Base-by-base conservation (phyloP, 2,113 vertebrate species). In the Loxodonta africana region DNA sequence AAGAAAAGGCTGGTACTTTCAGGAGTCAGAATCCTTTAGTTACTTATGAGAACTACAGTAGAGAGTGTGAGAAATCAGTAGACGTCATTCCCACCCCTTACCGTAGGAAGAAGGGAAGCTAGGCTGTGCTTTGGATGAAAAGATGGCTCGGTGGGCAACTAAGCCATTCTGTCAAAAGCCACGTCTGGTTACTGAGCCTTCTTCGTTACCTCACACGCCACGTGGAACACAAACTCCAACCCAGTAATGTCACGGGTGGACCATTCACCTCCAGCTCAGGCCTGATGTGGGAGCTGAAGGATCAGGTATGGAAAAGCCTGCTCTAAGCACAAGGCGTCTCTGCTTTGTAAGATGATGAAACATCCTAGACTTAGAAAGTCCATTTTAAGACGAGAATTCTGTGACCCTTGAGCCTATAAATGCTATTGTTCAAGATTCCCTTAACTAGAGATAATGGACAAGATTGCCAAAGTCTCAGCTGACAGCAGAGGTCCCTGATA, bases 201-300 rank as follows among this genome's bases (percentile, higher is more conserved):
- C 21, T 6, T 1, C 9, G 5, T 65, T 44, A 1, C 4, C 4
- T 15, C 6, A 33, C 12, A 2, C 0, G 46, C 60, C 69, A n/a
- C 0, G 0, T 44, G 41, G 69, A 80, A 63, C 41, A 85, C 53
- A 37, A 89, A 90, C 76, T 86, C 33, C 30, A 57, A 8, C 5
- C 33, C 2, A 14, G 60, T 63, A 41, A 69, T 17, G 41, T 80
- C 83, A 46, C 17, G 10, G 10, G 20, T 0, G 18, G 69, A 48
- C 25, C 67, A n/a, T 48, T 91, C 23, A 67, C 83, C 67, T 73
- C 6, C 46, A 53, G 0, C 46, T 65, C 23, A 53, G 28, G 18
- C 15, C 48, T 37, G 33, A 44, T 3, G 15, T 3, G 17, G 62
- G 33, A 83, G 48, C 5, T 17, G 44, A 67, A 17, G 26, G 11